phyloP scores from a whole-genome alignment of 2,888 invertebrate species.

The Hartigia nigra region DNA sequence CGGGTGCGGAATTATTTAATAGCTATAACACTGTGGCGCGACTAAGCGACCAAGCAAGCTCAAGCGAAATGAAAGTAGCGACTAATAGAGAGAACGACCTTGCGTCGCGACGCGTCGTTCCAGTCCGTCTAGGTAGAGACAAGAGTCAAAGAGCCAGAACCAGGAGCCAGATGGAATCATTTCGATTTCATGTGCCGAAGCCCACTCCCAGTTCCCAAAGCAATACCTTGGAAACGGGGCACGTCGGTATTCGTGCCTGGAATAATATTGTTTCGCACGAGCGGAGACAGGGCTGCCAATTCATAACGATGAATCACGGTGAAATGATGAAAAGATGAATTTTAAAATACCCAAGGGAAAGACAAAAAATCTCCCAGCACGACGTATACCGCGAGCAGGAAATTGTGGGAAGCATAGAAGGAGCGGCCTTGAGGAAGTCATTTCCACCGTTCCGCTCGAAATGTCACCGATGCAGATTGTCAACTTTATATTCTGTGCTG shows the following conservation, averaged over 20 bases:
- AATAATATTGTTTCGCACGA: neutral
- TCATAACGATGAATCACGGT: neutral
- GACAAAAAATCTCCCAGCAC: neutral
- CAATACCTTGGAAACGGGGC: neutral
- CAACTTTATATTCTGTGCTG: neutral
- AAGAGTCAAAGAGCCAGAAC: neutral
- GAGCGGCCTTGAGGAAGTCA: neutral
- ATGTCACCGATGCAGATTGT: neutral
- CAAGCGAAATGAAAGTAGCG: constrained; percentile 41
- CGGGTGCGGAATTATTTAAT: constrained; percentile 48
- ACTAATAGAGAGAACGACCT: constrained; percentile 41
- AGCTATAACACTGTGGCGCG: constrained; percentile 39
- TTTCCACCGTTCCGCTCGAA: neutral
- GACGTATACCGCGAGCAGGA: neutral
- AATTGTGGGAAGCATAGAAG: neutral
- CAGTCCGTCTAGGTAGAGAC: neutral
- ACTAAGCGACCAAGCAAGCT: constrained; percentile 18
- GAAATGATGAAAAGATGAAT: neutral
- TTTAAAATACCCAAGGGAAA: neutral
- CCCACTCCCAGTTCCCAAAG: neutral
- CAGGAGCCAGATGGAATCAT: constrained; percentile 39
- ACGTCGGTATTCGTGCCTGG: neutral
- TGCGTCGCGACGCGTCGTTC: constrained; percentile 31
- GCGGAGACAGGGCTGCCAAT: neutral
- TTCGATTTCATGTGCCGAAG: constrained; percentile 44